Percentiles rank a stretch among this genome's conserved stretches.
These are phyloP conservation scores for Baccha elongata DNA, from an alignment of 2,888 invertebrate species.

Conservation along the genomic window DNA sequence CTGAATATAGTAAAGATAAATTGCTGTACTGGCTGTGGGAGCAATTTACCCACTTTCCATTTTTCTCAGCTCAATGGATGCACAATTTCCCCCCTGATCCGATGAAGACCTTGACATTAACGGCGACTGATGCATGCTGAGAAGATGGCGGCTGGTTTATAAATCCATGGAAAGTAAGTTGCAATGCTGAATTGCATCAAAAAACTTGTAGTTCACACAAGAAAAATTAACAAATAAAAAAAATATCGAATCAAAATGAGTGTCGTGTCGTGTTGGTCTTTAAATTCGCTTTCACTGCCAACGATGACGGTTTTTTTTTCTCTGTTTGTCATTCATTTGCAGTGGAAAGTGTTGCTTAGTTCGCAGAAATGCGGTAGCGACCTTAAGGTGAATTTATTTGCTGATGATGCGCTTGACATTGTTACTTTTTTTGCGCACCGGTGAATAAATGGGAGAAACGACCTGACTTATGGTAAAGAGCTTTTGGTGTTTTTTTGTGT, in stretches of 20 bases:
- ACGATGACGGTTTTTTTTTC: slow-evolving; percentile 34
- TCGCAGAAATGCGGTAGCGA: slow-evolving; percentile 47
- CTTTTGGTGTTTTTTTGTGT: too few species aligned
- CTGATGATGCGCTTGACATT: slow-evolving; percentile 67
- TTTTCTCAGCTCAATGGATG: slow-evolving; percentile 33
- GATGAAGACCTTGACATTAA: slow-evolving; percentile 70
- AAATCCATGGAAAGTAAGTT: slow-evolving; percentile 62
- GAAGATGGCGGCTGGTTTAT: slow-evolving; percentile 31
- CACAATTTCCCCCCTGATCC: slow-evolving; percentile 12
- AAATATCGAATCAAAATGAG: slow-evolving; percentile 33
- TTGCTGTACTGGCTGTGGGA: slow-evolving; percentile 50
- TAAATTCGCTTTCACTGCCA: slow-evolving; percentile 65
- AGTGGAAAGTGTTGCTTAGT: slow-evolving; percentile 47
- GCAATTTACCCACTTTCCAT: slow-evolving; percentile 73
- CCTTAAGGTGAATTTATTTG: slow-evolving; percentile 53
- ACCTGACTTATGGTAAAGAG: slow-evolving; percentile 21
- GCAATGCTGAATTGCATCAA: slow-evolving; percentile 56
- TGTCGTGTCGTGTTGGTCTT: slow-evolving; percentile 48
- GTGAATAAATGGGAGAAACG: not conserved
- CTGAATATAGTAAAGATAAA: too few species aligned
- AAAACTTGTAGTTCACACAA: slow-evolving; percentile 46
- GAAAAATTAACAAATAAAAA: slow-evolving; percentile 18
- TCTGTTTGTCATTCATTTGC: slow-evolving; percentile 16
- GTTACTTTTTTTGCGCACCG: slow-evolving; percentile 30
- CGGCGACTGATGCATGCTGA: slow-evolving; percentile 6